Conservation (phyloP, 2,888 invertebrate genomes). For the Tortricodes alternella region DNA sequence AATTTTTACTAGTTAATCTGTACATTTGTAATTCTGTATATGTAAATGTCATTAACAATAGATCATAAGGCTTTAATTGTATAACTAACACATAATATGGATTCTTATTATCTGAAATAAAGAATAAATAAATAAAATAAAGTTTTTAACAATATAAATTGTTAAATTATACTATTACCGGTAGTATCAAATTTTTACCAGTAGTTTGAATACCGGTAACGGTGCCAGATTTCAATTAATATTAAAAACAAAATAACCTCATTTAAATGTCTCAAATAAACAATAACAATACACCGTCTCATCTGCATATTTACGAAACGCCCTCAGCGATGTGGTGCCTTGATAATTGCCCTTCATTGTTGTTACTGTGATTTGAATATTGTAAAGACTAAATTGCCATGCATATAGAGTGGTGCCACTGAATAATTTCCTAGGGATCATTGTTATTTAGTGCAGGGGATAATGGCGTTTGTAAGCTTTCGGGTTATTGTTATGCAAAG, state of each 20-base stretch:
- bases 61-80: no score
- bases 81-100: no score
- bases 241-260: slow-evolving; percentile 11
- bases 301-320: slow-evolving; percentile 27
- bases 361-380: slow-evolving; percentile 57
- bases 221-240: background rate
- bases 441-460: slow-evolving; percentile 35
- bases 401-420: slow-evolving; percentile 51
- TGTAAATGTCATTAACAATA: no score
- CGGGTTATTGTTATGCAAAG: slow-evolving; percentile 1
- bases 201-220: no score
- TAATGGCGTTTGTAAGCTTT: slow-evolving; percentile 32
- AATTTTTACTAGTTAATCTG: no score
- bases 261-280: slow-evolving; percentile 18
- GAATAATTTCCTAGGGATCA: slow-evolving; percentile 46
- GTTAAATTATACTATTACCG: no score
- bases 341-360: slow-evolving; percentile 57
- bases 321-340: slow-evolving; percentile 40
- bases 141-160: no score
- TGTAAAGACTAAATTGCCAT: slow-evolving; percentile 56
- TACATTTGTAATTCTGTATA: no score
- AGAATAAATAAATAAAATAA: no score
- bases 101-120: no score
- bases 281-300: slow-evolving; percentile 16
- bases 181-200: no score